Evolutionary conservation across 2,113 vertebrate genomes (phyloP).

Genomic region (Megaptera novaeangliae): DNA sequence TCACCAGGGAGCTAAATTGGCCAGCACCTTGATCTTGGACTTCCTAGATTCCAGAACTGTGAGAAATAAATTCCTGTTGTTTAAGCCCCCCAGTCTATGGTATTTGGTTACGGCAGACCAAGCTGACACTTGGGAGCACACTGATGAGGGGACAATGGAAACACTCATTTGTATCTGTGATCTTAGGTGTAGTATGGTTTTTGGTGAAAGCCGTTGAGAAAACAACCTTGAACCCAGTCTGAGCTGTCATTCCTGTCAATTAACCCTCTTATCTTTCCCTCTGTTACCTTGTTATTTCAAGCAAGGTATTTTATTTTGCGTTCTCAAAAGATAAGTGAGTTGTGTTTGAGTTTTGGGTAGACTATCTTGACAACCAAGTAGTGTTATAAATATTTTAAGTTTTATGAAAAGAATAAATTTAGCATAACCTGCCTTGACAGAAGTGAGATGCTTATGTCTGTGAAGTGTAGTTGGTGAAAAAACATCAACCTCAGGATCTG

Average conservation of each 20-base stretch:
- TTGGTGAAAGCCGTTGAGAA: neutral
- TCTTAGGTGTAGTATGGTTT: neutral
- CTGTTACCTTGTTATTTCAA: neutral
- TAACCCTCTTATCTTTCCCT: neutral
- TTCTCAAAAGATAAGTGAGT: neutral
- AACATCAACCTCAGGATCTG: neutral
- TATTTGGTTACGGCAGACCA: neutral
- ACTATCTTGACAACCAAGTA: neutral
- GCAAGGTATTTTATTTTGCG: neutral
- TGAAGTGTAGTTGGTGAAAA: neutral
- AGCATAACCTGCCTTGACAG: neutral
- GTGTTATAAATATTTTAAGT: neutral
- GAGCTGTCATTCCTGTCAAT: neutral
- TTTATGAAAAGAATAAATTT: neutral
- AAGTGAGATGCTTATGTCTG: neutral
- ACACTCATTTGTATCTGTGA: neutral
- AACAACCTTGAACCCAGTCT: neutral
- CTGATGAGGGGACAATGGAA: neutral
- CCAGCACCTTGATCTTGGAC: neutral
- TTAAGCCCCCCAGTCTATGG: neutral
- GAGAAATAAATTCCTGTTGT: neutral
- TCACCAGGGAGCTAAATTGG: neutral
- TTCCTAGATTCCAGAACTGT: neutral
- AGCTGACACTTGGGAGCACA: neutral
- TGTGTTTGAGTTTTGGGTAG: neutral